These are phyloP conservation scores for Lasioglossum oenotherae DNA, from an alignment of 2,888 invertebrate species.

Conservation along the genomic window DNA sequence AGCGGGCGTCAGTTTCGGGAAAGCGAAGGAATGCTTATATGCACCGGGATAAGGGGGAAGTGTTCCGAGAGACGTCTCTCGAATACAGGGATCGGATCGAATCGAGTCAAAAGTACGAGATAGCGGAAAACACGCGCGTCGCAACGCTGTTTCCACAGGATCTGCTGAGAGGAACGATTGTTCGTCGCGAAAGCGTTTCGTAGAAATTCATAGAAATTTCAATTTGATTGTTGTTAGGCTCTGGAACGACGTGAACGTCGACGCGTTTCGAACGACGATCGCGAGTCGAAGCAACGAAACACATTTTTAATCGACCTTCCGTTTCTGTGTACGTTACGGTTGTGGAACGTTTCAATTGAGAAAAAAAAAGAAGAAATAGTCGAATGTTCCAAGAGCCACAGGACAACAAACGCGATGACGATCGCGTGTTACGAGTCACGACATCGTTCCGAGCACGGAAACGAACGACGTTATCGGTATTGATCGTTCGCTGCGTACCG, in stretches of 20 bases:
- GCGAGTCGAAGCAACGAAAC: neutral
- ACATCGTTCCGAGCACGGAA: slow-evolving; percentile 23
- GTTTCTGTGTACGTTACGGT: neutral
- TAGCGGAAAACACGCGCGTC: neutral
- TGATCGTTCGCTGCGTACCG: slow-evolving; percentile 25
- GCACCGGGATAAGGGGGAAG: neutral
- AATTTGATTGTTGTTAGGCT: neutral
- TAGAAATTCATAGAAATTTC: slow-evolving; percentile 6
- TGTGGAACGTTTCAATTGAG: neutral
- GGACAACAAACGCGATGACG: slow-evolving; percentile 12
- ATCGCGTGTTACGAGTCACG: slow-evolving; percentile 30
- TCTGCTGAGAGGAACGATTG: neutral
- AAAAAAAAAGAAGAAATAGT: neutral
- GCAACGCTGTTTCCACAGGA: neutral
- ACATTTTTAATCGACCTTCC: neutral
- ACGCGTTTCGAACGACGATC: neutral
- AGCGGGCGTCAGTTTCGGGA: neutral
- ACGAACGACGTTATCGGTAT: slow-evolving; percentile 33
- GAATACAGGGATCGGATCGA: neutral
- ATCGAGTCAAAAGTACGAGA: neutral
- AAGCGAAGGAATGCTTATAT: neutral
- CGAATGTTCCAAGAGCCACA: neutral
- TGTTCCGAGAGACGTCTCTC: neutral
- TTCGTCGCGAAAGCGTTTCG: slow-evolving; percentile 10
- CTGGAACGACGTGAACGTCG: neutral